Conservation (phyloP, 2,797 vertebrate genomes). For the Toxotes lorentzi region DNA sequence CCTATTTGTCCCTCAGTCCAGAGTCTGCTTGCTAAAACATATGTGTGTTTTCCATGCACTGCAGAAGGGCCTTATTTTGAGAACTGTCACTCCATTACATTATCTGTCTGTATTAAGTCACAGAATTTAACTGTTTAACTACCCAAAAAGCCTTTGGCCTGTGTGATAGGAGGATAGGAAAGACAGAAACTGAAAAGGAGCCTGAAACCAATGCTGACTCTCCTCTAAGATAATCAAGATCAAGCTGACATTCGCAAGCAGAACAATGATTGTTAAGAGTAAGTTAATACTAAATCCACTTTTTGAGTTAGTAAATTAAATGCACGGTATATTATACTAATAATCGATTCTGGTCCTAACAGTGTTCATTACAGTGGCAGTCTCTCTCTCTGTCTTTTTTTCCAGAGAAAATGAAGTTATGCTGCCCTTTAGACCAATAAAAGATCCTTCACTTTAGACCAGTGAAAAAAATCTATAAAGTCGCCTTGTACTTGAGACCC, state of each 20-base stretch:
- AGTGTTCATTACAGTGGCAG: no score
- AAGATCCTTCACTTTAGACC: neutral
- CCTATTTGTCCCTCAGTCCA: conserved; percentile 22
- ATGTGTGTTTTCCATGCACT: conserved; percentile 14
- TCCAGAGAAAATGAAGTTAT: neutral
- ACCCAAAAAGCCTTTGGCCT: neutral
- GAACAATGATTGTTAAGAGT: neutral
- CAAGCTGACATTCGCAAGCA: neutral
- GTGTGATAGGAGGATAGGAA: no score
- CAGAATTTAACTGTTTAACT: no score
- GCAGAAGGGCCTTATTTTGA: conserved; percentile 1
- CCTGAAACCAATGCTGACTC: neutral
- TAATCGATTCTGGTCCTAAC: neutral
- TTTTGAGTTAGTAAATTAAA: neutral
- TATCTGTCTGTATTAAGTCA: neutral
- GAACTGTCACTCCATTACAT: neutral
- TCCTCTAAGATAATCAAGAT: neutral
- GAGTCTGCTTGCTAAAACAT: conserved; percentile 27
- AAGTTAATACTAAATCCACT: neutral
- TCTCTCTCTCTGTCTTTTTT: neutral
- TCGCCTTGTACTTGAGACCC: neutral
- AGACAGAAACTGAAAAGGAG: neutral
- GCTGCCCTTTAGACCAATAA: neutral
- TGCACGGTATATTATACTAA: neutral
- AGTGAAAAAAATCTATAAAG: neutral